Evolutionary conservation across 37 sponge, comb jelly and placozoan species (phyloP).

Genomic region (Corticium candelabrum): DNA sequence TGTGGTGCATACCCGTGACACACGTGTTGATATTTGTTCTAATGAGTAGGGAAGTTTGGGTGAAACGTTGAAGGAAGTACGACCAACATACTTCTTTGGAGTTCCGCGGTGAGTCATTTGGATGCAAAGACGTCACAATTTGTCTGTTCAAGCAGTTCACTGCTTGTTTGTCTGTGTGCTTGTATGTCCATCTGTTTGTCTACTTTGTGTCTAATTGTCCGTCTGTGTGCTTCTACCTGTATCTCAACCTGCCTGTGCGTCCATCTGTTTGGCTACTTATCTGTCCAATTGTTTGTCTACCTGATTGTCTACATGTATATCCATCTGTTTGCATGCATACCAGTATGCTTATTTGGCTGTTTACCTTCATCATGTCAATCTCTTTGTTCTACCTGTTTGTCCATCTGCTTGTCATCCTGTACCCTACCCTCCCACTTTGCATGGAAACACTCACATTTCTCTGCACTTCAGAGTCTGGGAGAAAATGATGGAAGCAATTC

Average conservation of each 20-base stretch:
- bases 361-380: too few relatives aligned
- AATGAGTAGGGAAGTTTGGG: slow-evolving; percentile 44
- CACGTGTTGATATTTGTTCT: not conserved
- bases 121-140: too few relatives aligned
- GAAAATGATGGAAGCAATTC: not conserved
- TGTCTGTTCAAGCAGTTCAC: too few relatives aligned
- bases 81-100: slow-evolving; percentile 69
- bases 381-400: too few relatives aligned
- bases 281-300: too few relatives aligned
- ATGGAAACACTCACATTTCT: too few relatives aligned
- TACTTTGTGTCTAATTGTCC: not conserved
- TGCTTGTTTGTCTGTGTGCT: too few relatives aligned
- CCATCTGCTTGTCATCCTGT: too few relatives aligned
- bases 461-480: not conserved
- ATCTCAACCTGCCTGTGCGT: not conserved
- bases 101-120: slow-evolving; percentile 90
- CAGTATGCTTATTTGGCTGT: not conserved
- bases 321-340: not conserved
- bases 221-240: not conserved
- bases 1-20: too few relatives aligned
- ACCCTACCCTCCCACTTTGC: too few relatives aligned
- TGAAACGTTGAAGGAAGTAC: slow-evolving; percentile 48
- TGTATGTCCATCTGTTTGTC: not conserved
- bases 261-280: too few relatives aligned
- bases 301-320: too few relatives aligned